These are phyloP conservation scores for Peromyscus melanophrys DNA, from an alignment of 2,797 vertebrate genomes.

Conservation along the genomic window DNA sequence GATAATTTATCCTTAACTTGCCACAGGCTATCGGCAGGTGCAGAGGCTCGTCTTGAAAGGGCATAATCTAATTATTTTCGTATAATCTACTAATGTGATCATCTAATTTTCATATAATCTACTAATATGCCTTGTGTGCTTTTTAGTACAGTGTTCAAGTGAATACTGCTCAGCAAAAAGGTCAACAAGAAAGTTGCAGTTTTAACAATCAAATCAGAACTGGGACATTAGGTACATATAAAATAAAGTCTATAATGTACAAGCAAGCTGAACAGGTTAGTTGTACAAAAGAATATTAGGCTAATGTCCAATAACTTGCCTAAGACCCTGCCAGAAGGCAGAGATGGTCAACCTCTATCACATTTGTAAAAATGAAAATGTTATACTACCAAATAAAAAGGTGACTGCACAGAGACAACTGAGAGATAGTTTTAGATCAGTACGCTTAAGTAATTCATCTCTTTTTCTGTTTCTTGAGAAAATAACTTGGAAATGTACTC, in stretches of 20 bases:
- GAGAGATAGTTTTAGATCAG: constrained; percentile 31
- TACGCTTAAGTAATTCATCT: constrained; percentile 23
- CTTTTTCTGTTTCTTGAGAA: constrained; percentile 5
- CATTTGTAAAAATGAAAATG: background rate
- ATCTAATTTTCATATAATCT: background rate
- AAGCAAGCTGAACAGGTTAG: background rate
- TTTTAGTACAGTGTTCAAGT: constrained; percentile 38
- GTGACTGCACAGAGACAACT: background rate
- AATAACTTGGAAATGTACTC: constrained; percentile 9
- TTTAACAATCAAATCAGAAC: constrained; percentile 17
- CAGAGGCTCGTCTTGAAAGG: constrained; percentile 72
- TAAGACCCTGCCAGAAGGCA: background rate
- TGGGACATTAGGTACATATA: constrained; percentile 1
- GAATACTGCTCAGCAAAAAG: constrained; percentile 54
- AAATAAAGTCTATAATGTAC: constrained; percentile 18
- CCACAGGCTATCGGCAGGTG: constrained; percentile 49
- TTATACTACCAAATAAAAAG: background rate
- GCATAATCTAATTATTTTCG: constrained; percentile 63
- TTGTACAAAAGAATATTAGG: background rate
- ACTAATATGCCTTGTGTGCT: background rate
- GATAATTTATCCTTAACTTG: constrained; percentile 43
- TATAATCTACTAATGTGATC: constrained; percentile 30
- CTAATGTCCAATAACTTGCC: background rate
- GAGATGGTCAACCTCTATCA: background rate
- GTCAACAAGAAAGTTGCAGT: background rate